A percentile compares a stretch with the other conserved stretches of the same genome.
phyloP scores from a whole-genome alignment of 2,888 invertebrate genomes.

The Macrophya annulata region DNA sequence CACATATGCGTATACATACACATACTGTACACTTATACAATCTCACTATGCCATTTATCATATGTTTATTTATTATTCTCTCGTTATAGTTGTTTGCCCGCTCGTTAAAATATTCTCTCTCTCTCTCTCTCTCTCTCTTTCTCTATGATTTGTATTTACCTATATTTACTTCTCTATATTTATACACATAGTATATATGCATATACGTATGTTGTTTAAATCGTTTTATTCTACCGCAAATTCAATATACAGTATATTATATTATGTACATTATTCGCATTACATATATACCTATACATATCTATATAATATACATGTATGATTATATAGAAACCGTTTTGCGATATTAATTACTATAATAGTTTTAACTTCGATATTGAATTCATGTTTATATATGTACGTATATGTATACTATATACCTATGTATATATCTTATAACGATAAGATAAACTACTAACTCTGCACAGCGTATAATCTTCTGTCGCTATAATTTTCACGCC shows the following conservation, averaged over 20 bases:
- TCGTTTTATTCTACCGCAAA: neutral
- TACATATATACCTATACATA: neutral
- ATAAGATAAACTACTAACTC: neutral
- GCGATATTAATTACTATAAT: neutral
- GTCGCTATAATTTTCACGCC: neutral
- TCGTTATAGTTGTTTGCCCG: conserved; percentile 1
- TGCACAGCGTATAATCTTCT: neutral
- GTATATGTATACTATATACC: no score
- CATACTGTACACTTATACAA: neutral
- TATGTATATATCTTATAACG: no score
- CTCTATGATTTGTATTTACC: neutral
- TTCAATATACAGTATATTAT: neutral
- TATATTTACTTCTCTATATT: neutral
- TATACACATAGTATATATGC: neutral
- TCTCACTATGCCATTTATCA: conserved; percentile 12
- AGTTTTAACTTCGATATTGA: neutral
- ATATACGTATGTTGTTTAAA: neutral
- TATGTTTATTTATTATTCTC: conserved; percentile 31
- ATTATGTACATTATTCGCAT: neutral
- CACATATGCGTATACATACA: no score
- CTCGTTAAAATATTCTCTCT: conserved; percentile 14
- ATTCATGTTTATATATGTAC: neutral
- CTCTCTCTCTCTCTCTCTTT: neutral
- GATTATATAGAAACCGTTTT: neutral
- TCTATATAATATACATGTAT: no score